phyloP scores from a whole-genome alignment of 2,113 vertebrate genomes.

The Ophthalmolycus amberensis region DNA sequence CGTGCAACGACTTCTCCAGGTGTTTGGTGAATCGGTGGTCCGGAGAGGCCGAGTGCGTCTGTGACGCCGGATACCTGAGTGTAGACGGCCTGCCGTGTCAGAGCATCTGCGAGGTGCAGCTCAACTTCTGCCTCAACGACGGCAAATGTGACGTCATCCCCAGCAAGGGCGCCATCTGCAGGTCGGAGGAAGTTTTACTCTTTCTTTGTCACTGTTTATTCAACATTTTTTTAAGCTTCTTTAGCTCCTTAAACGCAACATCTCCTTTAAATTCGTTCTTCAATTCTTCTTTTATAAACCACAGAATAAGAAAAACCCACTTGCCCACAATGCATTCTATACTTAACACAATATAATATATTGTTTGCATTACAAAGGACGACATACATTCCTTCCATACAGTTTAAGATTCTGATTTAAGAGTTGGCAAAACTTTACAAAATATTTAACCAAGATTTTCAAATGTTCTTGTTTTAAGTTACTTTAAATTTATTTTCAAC shows the following conservation, averaged over 20 bases:
- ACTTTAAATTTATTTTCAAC: neutral
- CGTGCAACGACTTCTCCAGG: slow-evolving; percentile 92
- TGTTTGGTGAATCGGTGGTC: slow-evolving; percentile 91
- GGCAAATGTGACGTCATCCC: slow-evolving; percentile 95
- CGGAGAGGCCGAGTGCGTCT: slow-evolving; percentile 93
- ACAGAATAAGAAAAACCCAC: neutral
- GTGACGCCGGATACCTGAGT: slow-evolving; percentile 90
- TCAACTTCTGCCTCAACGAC: slow-evolving; percentile 93
- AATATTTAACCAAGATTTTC: no score
- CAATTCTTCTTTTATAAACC: neutral
- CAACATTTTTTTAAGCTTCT: neutral
- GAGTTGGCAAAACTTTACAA: no score
- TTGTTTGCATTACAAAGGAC: no score
- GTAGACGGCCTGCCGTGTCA: slow-evolving; percentile 91
- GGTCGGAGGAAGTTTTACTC: slow-evolving; percentile 66
- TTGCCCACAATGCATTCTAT: no score
- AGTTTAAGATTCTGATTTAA: no score
- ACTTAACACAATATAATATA: no score
- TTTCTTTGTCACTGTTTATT: neutral
- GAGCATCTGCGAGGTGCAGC: slow-evolving; percentile 90
- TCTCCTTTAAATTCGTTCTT: no score
- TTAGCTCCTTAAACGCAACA: no score
- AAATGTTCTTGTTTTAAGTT: no score
- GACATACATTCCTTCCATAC: neutral
- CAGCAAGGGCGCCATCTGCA: slow-evolving; percentile 94